These are phyloP conservation scores for Pachyramphus minor DNA, from an alignment of 2,113 vertebrate species.

Conservation along the genomic window DNA sequence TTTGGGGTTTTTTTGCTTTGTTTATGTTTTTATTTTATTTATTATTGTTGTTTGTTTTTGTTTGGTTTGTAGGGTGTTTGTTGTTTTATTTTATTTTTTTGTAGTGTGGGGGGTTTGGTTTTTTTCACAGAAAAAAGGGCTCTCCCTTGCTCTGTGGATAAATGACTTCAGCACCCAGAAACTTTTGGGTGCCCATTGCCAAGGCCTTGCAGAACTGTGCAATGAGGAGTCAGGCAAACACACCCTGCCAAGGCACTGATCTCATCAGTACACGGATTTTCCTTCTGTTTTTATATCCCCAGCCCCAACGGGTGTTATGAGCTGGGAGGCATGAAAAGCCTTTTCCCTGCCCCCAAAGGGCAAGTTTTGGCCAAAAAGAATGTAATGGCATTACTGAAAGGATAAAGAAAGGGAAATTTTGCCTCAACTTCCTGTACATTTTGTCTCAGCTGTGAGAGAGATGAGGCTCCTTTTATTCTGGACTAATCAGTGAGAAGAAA, in stretches of 20 bases:
- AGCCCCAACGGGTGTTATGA: neutral
- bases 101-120: neutral
- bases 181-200: neutral
- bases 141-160: neutral
- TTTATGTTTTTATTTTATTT: neutral
- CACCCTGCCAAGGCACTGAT: neutral
- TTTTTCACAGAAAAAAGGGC: neutral
- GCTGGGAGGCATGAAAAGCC: neutral
- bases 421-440: rapidly evolving
- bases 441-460: neutral
- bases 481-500: neutral
- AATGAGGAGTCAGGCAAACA: neutral
- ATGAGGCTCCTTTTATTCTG: neutral
- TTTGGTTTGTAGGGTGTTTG: neutral
- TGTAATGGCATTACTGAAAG: neutral
- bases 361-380: neutral
- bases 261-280: neutral
- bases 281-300: neutral
- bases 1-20: neutral
- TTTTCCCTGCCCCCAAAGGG: neutral
- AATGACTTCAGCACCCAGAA: neutral
- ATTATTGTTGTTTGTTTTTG: neutral
- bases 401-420: neutral
- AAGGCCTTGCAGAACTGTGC: neutral
- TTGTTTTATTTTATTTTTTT: neutral